These are phyloP conservation scores for Falco cherrug DNA, from an alignment of 2,797 vertebrate genomes.

Conservation along the genomic window DNA sequence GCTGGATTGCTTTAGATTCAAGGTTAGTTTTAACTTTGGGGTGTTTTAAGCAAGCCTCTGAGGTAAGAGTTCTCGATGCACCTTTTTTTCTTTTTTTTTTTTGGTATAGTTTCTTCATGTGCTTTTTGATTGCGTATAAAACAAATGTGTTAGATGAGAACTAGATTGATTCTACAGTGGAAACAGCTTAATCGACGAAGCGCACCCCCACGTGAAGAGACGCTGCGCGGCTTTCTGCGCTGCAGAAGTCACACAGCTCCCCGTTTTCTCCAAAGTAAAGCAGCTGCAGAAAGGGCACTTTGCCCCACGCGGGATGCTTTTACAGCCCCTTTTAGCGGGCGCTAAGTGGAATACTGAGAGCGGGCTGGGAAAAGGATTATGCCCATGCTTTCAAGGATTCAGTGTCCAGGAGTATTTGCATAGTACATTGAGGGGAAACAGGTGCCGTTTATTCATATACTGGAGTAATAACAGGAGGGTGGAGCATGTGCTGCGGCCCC, in stretches of 20 bases:
- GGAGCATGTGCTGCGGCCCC: not conserved
- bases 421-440: not conserved
- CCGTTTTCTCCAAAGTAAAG: not conserved
- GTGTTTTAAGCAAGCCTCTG: slow-evolving; percentile 42
- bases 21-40: slow-evolving; percentile 39
- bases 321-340: not conserved
- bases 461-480: not conserved
- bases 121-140: slow-evolving; percentile 35
- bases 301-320: not conserved
- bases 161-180: not conserved
- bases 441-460: not conserved
- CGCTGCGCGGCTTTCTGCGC: not conserved
- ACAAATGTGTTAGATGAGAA: not conserved
- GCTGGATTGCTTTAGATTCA: not conserved
- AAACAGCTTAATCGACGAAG: not conserved
- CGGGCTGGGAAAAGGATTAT: not conserved
- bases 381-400: not conserved
- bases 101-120: slow-evolving; percentile 58
- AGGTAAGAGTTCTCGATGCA: slow-evolving; percentile 55
- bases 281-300: not conserved
- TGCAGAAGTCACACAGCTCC: not conserved
- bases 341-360: not conserved
- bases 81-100: not conserved
- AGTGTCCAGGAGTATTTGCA: not conserved
- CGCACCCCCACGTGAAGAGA: not conserved